Evolutionary conservation across 2,797 vertebrate genomes (phyloP).

Genomic region (Aselliscus stoliczkanus): DNA sequence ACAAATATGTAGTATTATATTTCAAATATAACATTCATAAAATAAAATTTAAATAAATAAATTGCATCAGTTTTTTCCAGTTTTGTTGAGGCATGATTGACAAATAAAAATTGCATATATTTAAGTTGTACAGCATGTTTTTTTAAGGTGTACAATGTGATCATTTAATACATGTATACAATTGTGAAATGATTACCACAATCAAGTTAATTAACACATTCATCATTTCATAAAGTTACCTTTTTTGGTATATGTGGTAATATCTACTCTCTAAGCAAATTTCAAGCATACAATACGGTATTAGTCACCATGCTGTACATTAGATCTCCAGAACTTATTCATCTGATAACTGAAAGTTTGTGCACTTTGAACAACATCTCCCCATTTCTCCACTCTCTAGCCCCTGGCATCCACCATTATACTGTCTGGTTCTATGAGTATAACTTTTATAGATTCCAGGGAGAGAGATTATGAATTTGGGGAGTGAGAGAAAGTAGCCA

Average conservation of each 20-base stretch:
- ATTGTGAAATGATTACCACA: background rate
- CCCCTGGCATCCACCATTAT: background rate
- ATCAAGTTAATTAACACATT: background rate
- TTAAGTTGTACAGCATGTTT: background rate
- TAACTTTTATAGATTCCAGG: background rate
- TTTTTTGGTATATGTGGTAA: background rate
- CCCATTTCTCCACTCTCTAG: background rate
- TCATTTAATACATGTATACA: background rate
- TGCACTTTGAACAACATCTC: background rate
- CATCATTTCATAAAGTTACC: background rate
- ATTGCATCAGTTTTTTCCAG: background rate
- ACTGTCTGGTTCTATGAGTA: background rate
- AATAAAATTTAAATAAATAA: background rate
- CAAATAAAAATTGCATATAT: background rate
- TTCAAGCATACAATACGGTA: background rate
- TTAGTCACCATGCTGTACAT: background rate
- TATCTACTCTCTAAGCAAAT: background rate
- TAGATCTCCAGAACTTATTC: background rate
- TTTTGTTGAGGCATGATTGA: background rate
- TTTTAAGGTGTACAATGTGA: background rate
- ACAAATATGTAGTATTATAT: background rate
- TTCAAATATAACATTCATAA: background rate
- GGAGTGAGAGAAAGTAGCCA: background rate
- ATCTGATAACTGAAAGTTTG: background rate
- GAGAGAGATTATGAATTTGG: background rate